phyloP scores from a whole-genome alignment of 2,797 vertebrate genomes.

The Mastacembelus armatus region DNA sequence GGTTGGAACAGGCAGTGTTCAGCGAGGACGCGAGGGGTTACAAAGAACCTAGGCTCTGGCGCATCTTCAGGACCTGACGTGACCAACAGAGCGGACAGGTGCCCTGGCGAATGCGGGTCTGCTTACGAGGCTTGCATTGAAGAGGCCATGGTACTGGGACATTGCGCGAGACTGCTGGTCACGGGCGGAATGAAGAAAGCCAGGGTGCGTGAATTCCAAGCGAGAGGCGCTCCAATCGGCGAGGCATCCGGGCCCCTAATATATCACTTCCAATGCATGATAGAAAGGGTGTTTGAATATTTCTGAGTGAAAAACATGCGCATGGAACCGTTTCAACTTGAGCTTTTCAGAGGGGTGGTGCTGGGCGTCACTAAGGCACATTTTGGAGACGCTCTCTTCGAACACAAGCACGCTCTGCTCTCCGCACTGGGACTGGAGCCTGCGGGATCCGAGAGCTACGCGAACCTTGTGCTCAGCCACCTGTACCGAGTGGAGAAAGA shows the following conservation, averaged over 20 bases:
- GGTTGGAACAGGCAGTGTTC: too few species aligned
- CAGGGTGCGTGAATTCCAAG: conserved; percentile 1
- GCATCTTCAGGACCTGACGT: too few species aligned
- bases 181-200: too few species aligned
- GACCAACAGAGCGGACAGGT: too few species aligned
- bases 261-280: not conserved
- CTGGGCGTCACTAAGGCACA: conserved; percentile 17
- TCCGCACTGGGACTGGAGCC: conserved; percentile 7
- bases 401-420: conserved; percentile 23
- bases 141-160: too few species aligned
- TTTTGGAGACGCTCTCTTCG: conserved; percentile 14
- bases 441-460: conserved; percentile 4
- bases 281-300: conserved; percentile 33
- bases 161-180: too few species aligned
- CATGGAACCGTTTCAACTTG: conserved; percentile 31
- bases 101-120: too few species aligned
- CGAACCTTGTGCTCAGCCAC: not conserved
- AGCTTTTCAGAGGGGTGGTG: conserved; percentile 24
- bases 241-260: not conserved
- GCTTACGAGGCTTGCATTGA: too few species aligned
- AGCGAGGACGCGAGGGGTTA: too few species aligned
- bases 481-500: not conserved
- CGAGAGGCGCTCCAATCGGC: fast-evolving
- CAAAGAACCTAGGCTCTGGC: too few species aligned
- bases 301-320: conserved; percentile 21